Base-by-base conservation (phyloP, 2,888 invertebrate genomes). In the Parelbella ahira region DNA sequence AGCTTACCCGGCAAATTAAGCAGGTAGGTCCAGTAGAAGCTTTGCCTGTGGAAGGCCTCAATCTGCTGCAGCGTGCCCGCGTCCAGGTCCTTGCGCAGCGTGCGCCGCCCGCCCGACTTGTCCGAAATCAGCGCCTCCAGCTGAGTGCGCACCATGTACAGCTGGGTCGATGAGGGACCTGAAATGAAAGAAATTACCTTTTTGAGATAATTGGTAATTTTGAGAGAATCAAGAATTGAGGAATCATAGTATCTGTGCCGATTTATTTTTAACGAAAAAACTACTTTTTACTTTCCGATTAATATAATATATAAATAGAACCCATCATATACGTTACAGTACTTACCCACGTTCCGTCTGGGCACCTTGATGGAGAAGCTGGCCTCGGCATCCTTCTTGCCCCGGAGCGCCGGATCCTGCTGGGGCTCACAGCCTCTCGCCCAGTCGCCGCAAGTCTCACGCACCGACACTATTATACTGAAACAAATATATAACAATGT, bases 131-230 rank as follows among this genome's bases (percentile, higher is more conserved):
- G 84, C 0, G 98, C 98, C 74, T 99, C 99, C 43, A 99, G 83
- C 94, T 99, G 99, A 0, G 99, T 99, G 3, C 99, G 91, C 2
- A 99, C 98, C 98, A 99, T 98, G 84, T 99, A 99, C 4, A 99
- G 89, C 87, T 99, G 95, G 0, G 96, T 97, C 0, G 96, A 95
- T 0, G 96, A 96, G 0, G 96, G 96, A 2, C 94, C 93, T 93
- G 63, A 1, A 39, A 34, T 1, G 8, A 15, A 15, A 4, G 15
- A 15, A 15, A 15, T 15, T 15, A 15, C 15, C n/a, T n/a, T n/a
- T n/a, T n/a, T n/a, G n/a, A n/a, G n/a, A n/a, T n/a, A n/a, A n/a
- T n/a, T n/a, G n/a, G n/a, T n/a, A n/a, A n/a, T n/a, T n/a, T n/a
- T n/a, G n/a, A n/a, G n/a, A 4, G 11, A 15, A 2, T 3, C 4